Percentiles rank a stretch among this genome's conserved stretches.
Evolutionary conservation across 2,797 vertebrate species (phyloP).

Genomic region (Staurois parvus): DNA sequence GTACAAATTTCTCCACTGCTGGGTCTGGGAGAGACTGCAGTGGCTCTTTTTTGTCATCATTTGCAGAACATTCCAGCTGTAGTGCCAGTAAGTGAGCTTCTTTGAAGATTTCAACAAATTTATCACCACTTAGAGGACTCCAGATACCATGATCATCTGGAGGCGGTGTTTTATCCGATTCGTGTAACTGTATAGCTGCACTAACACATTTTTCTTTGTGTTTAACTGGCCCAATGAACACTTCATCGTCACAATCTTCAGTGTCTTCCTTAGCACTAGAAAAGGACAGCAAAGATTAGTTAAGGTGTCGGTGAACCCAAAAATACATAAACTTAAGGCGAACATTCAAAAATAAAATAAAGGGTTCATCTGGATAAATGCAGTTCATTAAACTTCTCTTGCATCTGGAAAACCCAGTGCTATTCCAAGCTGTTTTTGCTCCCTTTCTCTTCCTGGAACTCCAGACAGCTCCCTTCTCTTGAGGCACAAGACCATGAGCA

Average conservation of each 20-base stretch:
- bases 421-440: no score
- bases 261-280: conserved; percentile 74
- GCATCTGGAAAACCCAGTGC: no score
- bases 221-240: conserved; percentile 83
- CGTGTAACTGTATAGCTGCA: conserved; percentile 44
- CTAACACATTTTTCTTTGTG: conserved; percentile 81
- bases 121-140: conserved; percentile 84
- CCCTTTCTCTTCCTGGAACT: no score
- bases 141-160: conserved; percentile 65
- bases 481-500: no score
- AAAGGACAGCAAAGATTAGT: background rate
- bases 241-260: conserved; percentile 85
- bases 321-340: no score
- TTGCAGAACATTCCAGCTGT: conserved; percentile 74
- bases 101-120: conserved; percentile 85
- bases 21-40: conserved; percentile 40
- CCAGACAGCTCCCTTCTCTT: no score
- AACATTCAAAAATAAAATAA: no score
- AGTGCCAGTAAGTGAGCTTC: conserved; percentile 85
- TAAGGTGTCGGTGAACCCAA: no score
- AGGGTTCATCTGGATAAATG: no score
- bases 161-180: background rate
- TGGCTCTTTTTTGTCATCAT: background rate
- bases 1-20: conserved; percentile 78
- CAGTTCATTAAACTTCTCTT: no score